Evolutionary conservation across 2,113 vertebrate genomes (phyloP).

Genomic region (Epinephelus lanceolatus): DNA sequence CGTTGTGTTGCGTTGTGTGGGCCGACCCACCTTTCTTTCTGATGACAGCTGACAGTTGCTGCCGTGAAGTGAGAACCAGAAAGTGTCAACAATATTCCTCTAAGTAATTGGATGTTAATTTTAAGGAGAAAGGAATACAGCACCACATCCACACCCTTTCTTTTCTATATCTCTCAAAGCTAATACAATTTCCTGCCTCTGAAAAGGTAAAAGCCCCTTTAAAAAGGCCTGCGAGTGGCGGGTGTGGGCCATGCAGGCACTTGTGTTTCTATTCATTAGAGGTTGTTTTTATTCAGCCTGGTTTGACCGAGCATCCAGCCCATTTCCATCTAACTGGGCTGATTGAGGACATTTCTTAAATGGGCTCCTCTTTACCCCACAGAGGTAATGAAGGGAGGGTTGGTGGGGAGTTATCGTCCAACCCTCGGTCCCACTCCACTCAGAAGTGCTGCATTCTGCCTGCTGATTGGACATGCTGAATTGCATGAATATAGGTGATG

Average conservation of each 20-base stretch:
- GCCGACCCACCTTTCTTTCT: neutral
- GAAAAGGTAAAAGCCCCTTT: constrained; percentile 76
- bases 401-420: constrained; percentile 11
- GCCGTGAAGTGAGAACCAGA: constrained; percentile 20
- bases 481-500: constrained; percentile 47
- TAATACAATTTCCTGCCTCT: constrained; percentile 74
- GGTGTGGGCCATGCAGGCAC: constrained; percentile 50
- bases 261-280: constrained; percentile 77
- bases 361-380: constrained; percentile 57
- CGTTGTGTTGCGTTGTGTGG: neutral
- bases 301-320: constrained; percentile 54
- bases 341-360: constrained; percentile 69
- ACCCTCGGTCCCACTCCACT: constrained; percentile 22
- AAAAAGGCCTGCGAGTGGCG: constrained; percentile 32
- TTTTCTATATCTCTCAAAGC: constrained; percentile 29
- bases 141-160: constrained; percentile 6
- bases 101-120: constrained; percentile 46
- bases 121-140: neutral
- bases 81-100: constrained; percentile 36
- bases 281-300: constrained; percentile 67
- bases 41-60: constrained; percentile 28
- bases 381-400: constrained; percentile 62
- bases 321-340: constrained; percentile 66
- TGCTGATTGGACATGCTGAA: constrained; percentile 56
- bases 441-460: constrained; percentile 25